Evolutionary conservation across 2,113 vertebrate genomes (phyloP), one percentile per base, ranked within the genome.

Genomic region (Theristicus caerulescens): DNA sequence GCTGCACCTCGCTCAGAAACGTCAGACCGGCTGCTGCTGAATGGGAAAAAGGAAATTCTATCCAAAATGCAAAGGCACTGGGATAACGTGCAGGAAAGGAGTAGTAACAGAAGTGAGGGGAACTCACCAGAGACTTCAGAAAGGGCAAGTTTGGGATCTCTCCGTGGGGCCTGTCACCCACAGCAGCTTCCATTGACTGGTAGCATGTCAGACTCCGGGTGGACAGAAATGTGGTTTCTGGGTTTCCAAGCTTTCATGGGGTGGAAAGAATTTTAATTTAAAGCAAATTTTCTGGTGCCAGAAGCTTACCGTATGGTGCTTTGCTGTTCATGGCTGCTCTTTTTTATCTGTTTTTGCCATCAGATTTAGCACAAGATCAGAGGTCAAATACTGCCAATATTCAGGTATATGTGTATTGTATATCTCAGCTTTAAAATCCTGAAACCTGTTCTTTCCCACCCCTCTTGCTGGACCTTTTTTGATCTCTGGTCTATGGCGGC

Each of bases 151-250:
- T 8, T 88, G 67, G 38, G 25, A 4, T 47, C 36, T 47, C 20
- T 7, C 7, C 31, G 38, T 14, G 47, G 21, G 29, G 44, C 40
- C 18, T 3, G 51, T 36, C 11, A 3, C 36, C 36, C 27, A 1
- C 40, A n/a, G 31, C 44, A 38, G 34, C 69, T 81, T 18, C 73
- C 29, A 34, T 17, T 49, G 34, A 12, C 17, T 14, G 64, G 16
- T 4, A 10, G 18, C 13, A 0, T 17, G 38, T 42, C 22, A 29
- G 5, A 34, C 18, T 4, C 54, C 0, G 1, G 19, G 32, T 13
- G 47, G 29, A 11, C 46, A 44, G 51, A 64, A 40, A 10, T 13
- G 2, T 4, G 36, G 47, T 25, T 71, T 44, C 47, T 62, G 54
- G 15, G 13, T 66, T 61, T 58, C 54, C 1, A 8, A 61, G 42